Base-by-base conservation (phyloP, 2,113 vertebrate species). In the Cololabis saira region DNA sequence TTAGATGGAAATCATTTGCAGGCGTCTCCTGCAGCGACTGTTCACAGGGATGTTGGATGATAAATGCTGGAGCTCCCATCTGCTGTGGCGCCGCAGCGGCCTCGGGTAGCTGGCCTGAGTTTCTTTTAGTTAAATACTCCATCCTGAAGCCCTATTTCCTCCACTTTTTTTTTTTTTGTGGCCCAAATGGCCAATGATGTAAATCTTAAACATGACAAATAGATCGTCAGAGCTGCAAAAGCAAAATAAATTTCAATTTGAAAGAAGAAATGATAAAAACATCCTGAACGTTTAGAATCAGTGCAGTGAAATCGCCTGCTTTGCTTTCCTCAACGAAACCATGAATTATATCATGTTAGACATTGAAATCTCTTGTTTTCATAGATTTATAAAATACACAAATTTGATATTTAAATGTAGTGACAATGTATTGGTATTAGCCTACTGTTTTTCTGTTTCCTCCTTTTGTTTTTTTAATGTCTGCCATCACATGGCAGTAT, bases 351-450 rank as follows among this genome's bases (percentile, higher is more conserved):
- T 68, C 70, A 68, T 78, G 43, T 45, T 56, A 11, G 80, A 64
- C 72, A 84, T 77, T 63, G 69, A 71, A 74, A 67, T 55, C 63
- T 71, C 76, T 76, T 78, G 67, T 72, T 80, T 81, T 85, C 74
- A 81, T 74, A 78, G 68, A 80, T 85, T 89, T 87, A 83, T 68
- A 80, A 82, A 84, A 76, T 89, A 79, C 63, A 80, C 74, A 75
- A 67, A 80, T 81, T 84, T 84, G 78, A 82, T 93, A 93, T 92
- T 92, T 92, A 82, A 91, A 83, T 87, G 89, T 92, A 90, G 87
- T 89, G 91, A 86, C 91, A 90, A 81, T 83, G 91, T 92, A 90
- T 90, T 89, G 83, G 67, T 92, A 92, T 89, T 89, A 83, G 81
- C 80, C 68, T 86, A 78, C 71, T 89, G 82, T 60, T 84, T 86